Base-by-base conservation (phyloP, 2,888 invertebrate genomes). In the Dysmachus trigonus region DNA sequence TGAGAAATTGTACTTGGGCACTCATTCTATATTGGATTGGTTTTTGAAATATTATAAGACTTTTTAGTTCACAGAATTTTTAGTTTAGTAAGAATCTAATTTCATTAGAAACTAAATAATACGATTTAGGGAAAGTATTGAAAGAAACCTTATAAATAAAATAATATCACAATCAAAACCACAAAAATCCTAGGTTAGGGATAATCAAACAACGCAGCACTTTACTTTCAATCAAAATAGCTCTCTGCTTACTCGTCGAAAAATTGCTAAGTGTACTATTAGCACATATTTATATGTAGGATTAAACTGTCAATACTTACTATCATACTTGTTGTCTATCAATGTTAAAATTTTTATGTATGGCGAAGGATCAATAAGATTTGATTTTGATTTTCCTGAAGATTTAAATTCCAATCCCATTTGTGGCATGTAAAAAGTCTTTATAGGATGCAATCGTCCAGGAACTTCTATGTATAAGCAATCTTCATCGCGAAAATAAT, bases 391-490 rank as follows among this genome's bases (percentile, higher is more conserved):
- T 1, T 89, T 89, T 10, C 41, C 27, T 30, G 93, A 53, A 2
- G 86, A 33, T 95, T 94, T 90, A 93, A 94, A 73, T 92, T 93
- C 87, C 93, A 93, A 77, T 93, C 90, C 88, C 18, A 47, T 33
- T 1, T 91, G 94, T 0, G 98, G 98, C 89, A 95, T 94, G 90
- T 98, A 99, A 87, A 96, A 93, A 53, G 98, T 93, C 90, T 98
- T 96, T 88, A 99, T 99, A 0, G 99, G 98, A 92, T 96, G 98
- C 47, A 99, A 93, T 83, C 99, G 94, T 0, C 99, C 99, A 6
- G 99, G 99, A 18, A 99, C 98, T 95, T 97, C 95, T 89, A 98
- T 95, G 82, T 98, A 94, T 86, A 95, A 95, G 72, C 97, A 97
- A 72, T 95, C 94, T 90, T 97, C 96, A 2, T 94, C 94, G 1